These are phyloP conservation scores for Schrankia costaestrigalis DNA, from an alignment of 2,888 invertebrate genomes.

Conservation along the genomic window DNA sequence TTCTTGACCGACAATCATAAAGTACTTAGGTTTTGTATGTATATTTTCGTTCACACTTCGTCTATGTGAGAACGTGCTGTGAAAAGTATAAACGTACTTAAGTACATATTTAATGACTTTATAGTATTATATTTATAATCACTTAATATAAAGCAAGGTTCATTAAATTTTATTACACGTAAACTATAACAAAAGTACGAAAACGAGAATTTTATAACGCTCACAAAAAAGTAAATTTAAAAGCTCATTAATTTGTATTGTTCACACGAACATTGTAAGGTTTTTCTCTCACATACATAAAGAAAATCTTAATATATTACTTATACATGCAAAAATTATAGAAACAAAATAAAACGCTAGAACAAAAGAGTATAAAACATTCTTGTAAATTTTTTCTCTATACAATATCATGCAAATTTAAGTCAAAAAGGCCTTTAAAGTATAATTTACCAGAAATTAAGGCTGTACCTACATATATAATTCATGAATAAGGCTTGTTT, in stretches of 20 bases:
- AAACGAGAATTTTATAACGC: too few species aligned
- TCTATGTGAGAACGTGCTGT: too few species aligned
- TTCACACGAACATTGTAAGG: conserved; percentile 2
- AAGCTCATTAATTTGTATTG: conserved; percentile 4
- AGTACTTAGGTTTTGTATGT: too few species aligned
- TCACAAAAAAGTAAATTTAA: too few species aligned
- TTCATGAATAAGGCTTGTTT: conserved; percentile 48
- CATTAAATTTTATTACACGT: too few species aligned
- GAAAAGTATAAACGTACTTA: too few species aligned
- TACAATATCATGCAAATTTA: conserved; percentile 55
- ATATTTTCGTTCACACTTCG: too few species aligned
- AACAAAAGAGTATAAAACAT: conserved; percentile 25
- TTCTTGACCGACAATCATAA: too few species aligned
- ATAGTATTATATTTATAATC: too few species aligned
- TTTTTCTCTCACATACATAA: conserved; percentile 7
- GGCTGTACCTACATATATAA: conserved; percentile 55
- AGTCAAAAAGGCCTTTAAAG: conserved; percentile 45
- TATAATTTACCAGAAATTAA: conserved; percentile 66
- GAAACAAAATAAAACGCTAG: conserved; percentile 28
- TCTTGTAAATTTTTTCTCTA: conserved; percentile 37
- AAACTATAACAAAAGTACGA: too few species aligned
- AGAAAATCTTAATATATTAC: conserved; percentile 15
- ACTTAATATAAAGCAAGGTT: too few species aligned
- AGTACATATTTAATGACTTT: too few species aligned
- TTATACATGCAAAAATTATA: conserved; percentile 27